A percentile compares a stretch with the other conserved stretches of the same genome.
Evolutionary conservation across 2,797 vertebrate genomes (phyloP).

Genomic region (Columba guinea): DNA sequence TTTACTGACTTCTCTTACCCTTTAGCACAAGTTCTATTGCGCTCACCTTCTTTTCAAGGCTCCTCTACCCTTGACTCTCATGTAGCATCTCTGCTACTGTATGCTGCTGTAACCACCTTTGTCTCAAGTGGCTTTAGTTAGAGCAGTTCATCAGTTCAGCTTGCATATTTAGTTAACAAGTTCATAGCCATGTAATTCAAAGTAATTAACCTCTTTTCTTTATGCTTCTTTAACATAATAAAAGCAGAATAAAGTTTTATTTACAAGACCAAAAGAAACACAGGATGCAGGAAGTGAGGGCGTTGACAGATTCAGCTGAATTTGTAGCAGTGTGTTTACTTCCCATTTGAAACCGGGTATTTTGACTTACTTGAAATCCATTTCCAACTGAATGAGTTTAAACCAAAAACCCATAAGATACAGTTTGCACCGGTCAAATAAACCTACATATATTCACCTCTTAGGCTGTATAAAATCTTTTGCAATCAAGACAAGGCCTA

Average conservation of each 20-base stretch:
- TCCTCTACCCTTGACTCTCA: neutral
- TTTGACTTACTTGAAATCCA: neutral
- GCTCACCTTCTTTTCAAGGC: neutral
- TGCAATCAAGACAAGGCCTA: neutral
- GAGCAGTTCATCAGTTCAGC: neutral
- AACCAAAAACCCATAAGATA: neutral
- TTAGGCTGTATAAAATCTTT: neutral
- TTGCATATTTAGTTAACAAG: neutral
- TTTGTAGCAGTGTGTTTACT: neutral
- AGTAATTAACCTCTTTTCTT: neutral
- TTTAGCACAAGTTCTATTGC: neutral
- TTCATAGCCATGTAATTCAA: neutral
- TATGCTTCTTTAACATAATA: neutral
- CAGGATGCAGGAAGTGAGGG: neutral
- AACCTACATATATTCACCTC: neutral
- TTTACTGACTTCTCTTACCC: neutral
- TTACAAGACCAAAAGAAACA: neutral
- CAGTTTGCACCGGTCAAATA: neutral
- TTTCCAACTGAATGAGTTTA: neutral
- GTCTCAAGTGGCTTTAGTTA: neutral
- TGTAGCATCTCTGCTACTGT: rapidly evolving
- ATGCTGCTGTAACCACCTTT: neutral
- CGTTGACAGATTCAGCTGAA: neutral
- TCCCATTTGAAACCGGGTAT: neutral
- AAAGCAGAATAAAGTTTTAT: slow-evolving; percentile 9